phyloP scores from a whole-genome alignment of 2,797 vertebrate genomes.

The Poeciliopsis gracilis region DNA sequence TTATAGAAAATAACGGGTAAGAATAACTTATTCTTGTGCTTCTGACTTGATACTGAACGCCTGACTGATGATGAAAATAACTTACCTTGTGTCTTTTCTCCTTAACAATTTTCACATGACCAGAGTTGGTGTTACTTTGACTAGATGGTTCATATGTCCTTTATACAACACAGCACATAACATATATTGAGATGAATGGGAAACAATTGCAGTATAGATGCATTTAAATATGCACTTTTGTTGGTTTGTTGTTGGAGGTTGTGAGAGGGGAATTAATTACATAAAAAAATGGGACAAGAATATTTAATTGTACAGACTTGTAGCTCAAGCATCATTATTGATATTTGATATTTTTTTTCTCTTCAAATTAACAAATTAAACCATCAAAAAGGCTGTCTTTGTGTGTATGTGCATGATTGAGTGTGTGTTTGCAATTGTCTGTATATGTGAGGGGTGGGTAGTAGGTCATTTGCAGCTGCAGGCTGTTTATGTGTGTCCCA shows the following conservation, averaged over 20 bases:
- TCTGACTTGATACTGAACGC: too few species aligned
- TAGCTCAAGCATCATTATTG: slow-evolving; percentile 78
- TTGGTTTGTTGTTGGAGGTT: neutral
- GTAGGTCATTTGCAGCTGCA: slow-evolving; percentile 88
- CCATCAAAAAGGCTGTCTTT: slow-evolving; percentile 79
- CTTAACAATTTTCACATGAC: too few species aligned
- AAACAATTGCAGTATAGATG: neutral
- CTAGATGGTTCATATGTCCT: too few species aligned
- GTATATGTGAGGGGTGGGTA: slow-evolving; percentile 67
- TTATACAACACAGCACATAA: neutral
- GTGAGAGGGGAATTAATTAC: slow-evolving; percentile 28
- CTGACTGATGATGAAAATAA: too few species aligned
- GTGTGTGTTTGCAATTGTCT: slow-evolving; percentile 64
- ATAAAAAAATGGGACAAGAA: slow-evolving; percentile 33
- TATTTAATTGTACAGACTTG: slow-evolving; percentile 75
- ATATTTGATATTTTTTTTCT: slow-evolving; percentile 53
- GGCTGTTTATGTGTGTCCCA: slow-evolving; percentile 85
- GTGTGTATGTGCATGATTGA: slow-evolving; percentile 61
- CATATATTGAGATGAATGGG: neutral
- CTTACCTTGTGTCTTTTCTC: too few species aligned
- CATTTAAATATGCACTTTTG: neutral
- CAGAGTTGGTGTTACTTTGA: too few species aligned
- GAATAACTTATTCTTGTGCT: too few species aligned
- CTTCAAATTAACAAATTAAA: slow-evolving; percentile 85
- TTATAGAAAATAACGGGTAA: too few species aligned